Base-by-base conservation (phyloP, 2,888 invertebrate species). In the Priapulus caudatus region DNA sequence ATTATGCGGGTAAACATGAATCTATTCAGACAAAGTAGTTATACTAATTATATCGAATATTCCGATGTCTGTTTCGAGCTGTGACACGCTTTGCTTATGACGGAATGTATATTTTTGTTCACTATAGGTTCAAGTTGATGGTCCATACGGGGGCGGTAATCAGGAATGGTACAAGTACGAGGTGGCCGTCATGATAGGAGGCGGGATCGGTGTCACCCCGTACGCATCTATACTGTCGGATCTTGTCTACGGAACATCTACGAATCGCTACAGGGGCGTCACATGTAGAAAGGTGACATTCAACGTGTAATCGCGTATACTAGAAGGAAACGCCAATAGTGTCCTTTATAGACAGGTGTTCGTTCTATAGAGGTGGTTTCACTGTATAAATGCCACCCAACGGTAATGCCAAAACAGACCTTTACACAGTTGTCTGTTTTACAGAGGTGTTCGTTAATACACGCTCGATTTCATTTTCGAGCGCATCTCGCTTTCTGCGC, bases 121-220 rank as follows among this genome's bases (percentile, higher is more conserved):
- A n/a, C 33, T 10, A 33, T 33, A 74, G 72, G 68, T 75, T 57
- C 80, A 91, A 51, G 81, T 95, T 55, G 91, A 92, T 70, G 93
- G 93, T 4, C 95, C 95, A 0, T 95, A 91, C 62, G 93, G 93
- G 2, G 93, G 93, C 15, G 95, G 93, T 10, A 95, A 95, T 74
- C 93, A 95, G 69, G 92, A 92, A 72, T 92, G 92, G 92, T 92
- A 92, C 74, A 93, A 93, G 70, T 93, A 93, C 67, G 91, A 92
- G 69, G 91, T 93, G 5, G 93, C 93, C 0, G 90, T 93, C 10
- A 91, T 93, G 91, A 91, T 93, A 2, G 93, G 93, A 1, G 93
- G 92, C 20, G 93, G 93, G 4, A 95, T 95, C 59, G 93, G 93
- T 1, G 93, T 95, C 1, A 95, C 95, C 0, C 95, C 95, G 0